Conservation (phyloP, 2,113 vertebrate species). For the Halichoeres trimaculatus region DNA sequence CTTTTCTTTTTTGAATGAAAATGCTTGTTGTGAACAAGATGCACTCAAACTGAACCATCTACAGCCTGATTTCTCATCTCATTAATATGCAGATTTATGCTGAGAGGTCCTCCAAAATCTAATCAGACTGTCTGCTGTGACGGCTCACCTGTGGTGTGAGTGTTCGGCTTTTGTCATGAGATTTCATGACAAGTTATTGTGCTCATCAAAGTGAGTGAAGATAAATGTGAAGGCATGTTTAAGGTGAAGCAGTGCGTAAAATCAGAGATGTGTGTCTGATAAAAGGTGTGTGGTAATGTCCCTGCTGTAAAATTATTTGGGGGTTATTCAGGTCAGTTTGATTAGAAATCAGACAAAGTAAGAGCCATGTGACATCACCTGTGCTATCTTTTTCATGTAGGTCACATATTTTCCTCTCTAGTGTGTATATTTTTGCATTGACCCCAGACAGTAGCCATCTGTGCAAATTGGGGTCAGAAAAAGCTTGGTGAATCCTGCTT, state of each 20-base stretch:
- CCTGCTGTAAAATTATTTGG: constrained; percentile 12
- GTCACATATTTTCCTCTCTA: neutral
- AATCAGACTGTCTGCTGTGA: constrained; percentile 36
- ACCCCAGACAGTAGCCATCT: neutral
- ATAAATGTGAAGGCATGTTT: neutral
- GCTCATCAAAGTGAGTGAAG: neutral
- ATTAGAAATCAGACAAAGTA: constrained; percentile 2
- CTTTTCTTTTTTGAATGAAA: neutral
- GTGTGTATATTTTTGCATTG: neutral
- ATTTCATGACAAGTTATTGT: neutral
- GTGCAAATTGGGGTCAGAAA: neutral
- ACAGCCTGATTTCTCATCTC: constrained; percentile 6
- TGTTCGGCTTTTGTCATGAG: neutral
- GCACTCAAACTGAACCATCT: constrained; percentile 12
- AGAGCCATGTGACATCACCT: neutral
- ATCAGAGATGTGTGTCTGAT: constrained; percentile 41
- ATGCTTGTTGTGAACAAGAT: neutral
- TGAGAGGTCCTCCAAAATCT: constrained; percentile 47
- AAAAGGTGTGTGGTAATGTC: constrained; percentile 22
- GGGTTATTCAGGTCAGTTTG: constrained; percentile 21
- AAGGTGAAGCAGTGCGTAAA: neutral
- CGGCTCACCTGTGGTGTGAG: constrained; percentile 33
- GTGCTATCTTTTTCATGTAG: no score
- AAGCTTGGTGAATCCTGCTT: neutral
- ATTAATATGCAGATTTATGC: constrained; percentile 51